A percentile compares a stretch with the other conserved stretches of the same genome.
phyloP scores from a whole-genome alignment of 37 sponge, comb jelly and placozoan species.

The Dysidea cf. avara region DNA sequence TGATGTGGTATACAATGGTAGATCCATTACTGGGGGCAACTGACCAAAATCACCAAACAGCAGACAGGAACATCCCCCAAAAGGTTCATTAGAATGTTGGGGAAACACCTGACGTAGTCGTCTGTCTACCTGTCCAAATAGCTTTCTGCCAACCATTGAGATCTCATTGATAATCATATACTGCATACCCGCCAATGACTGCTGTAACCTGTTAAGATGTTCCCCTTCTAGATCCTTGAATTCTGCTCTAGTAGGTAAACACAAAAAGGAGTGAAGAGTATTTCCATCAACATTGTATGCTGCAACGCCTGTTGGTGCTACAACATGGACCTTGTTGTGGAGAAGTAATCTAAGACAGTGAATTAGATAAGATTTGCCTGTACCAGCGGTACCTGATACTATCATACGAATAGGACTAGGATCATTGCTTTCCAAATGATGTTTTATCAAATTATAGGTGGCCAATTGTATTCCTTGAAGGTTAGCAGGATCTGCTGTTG shows the following conservation, averaged over 20 bases:
- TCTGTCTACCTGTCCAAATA: slow-evolving; percentile 48
- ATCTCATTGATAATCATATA: slow-evolving; percentile 65
- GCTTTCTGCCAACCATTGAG: slow-evolving; percentile 50
- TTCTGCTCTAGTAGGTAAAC: slow-evolving; percentile 24
- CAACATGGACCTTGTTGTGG: slow-evolving; percentile 8
- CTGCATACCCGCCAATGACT: slow-evolving; percentile 26
- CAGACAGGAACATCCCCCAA: slow-evolving; percentile 55
- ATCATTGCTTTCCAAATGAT: background rate
- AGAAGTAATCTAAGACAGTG: slow-evolving; percentile 45
- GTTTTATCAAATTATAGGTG: slow-evolving; percentile 30
- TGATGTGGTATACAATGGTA: slow-evolving; percentile 14
- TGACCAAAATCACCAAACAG: slow-evolving; percentile 61
- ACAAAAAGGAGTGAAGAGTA: slow-evolving; percentile 49
- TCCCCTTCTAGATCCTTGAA: slow-evolving; percentile 42
- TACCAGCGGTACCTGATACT: slow-evolving; percentile 42
- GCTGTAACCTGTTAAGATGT: slow-evolving; percentile 22
- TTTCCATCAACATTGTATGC: slow-evolving; percentile 44
- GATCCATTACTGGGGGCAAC: slow-evolving; percentile 31
- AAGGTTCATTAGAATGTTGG: slow-evolving; percentile 10
- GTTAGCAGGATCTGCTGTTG: slow-evolving; percentile 21
- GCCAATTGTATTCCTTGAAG: slow-evolving; percentile 33
- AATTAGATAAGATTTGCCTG: slow-evolving; percentile 47
- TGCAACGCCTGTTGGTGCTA: slow-evolving; percentile 64
- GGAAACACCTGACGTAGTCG: slow-evolving; percentile 49
- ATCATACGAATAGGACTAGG: slow-evolving; percentile 22